Evolutionary conservation across 2,797 vertebrate species (phyloP).

Genomic region (Fringilla coelebs): DNA sequence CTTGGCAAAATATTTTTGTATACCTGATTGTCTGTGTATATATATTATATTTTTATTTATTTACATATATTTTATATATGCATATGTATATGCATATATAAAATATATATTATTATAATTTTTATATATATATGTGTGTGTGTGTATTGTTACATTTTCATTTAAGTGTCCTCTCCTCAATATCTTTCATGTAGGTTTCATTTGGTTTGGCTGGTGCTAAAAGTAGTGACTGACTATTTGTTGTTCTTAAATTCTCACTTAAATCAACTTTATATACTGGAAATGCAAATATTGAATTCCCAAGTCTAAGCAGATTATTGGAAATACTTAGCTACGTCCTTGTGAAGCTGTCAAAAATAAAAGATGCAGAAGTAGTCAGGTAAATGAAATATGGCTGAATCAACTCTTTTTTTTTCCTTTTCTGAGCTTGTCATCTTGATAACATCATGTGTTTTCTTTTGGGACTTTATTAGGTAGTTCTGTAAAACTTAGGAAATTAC

Average conservation of each 20-base stretch:
- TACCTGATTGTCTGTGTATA: neutral
- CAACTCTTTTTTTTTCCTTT: neutral
- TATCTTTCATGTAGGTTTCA: neutral
- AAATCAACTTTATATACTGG: neutral
- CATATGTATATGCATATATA: neutral
- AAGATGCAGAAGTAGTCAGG: neutral
- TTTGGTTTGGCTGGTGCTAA: neutral
- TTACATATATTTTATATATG: neutral
- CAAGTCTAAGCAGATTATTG: neutral
- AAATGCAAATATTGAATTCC: neutral
- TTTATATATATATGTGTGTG: too few relatives aligned
- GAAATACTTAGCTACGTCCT: neutral
- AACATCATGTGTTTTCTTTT: neutral
- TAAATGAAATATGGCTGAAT: neutral
- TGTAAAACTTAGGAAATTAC: neutral
- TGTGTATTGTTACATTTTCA: neutral
- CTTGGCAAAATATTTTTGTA: neutral
- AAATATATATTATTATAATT: too few relatives aligned
- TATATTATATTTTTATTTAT: too few relatives aligned
- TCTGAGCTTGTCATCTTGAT: neutral
- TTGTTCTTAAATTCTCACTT: neutral
- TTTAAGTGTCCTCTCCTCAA: neutral
- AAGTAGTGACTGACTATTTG: neutral
- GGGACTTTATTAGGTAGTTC: neutral
- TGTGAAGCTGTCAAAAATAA: neutral